Percentiles rank a stretch among this genome's conserved stretches.
phyloP scores from a whole-genome alignment of 2,888 invertebrate genomes.

The Arrhopalites spinosus region DNA sequence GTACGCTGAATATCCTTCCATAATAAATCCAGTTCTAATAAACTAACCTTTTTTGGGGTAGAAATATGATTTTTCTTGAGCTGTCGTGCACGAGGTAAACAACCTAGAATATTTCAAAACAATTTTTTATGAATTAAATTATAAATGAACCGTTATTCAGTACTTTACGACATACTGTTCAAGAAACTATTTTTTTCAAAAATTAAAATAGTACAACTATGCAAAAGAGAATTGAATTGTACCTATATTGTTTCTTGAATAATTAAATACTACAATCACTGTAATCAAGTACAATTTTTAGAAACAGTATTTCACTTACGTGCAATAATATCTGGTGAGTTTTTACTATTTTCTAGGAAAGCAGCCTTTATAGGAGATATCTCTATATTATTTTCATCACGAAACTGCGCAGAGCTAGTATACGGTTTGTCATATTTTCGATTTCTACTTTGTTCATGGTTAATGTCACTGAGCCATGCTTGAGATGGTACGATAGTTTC shows the following conservation, averaged over 20 bases:
- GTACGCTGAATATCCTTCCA: slow-evolving; percentile 47
- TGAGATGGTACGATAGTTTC: slow-evolving; percentile 36
- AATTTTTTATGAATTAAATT: too few species aligned
- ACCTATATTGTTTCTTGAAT: too few species aligned
- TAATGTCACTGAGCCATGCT: slow-evolving; percentile 29
- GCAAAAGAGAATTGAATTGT: too few species aligned
- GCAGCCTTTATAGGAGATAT: slow-evolving; percentile 42
- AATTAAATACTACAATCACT: too few species aligned
- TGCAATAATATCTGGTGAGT: slow-evolving; percentile 24
- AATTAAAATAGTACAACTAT: too few species aligned
- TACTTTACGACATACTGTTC: too few species aligned
- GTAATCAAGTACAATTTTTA: too few species aligned
- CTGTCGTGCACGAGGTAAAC: slow-evolving; percentile 24
- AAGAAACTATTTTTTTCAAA: too few species aligned
- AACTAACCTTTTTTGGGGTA: slow-evolving; percentile 32
- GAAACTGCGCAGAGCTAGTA: slow-evolving; percentile 39
- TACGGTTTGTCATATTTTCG: slow-evolving; percentile 3
- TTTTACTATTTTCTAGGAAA: slow-evolving; percentile 24
- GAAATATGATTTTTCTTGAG: slow-evolving; percentile 1
- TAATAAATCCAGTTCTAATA: slow-evolving; percentile 41
- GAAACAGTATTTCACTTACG: too few species aligned
- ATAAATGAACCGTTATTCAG: too few species aligned
- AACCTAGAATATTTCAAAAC: too few species aligned
- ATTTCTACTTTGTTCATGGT: background rate
- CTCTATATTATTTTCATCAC: slow-evolving; percentile 40